Base-by-base conservation (phyloP, 2,113 vertebrate species). In the Chaetorhynchus papuensis region DNA sequence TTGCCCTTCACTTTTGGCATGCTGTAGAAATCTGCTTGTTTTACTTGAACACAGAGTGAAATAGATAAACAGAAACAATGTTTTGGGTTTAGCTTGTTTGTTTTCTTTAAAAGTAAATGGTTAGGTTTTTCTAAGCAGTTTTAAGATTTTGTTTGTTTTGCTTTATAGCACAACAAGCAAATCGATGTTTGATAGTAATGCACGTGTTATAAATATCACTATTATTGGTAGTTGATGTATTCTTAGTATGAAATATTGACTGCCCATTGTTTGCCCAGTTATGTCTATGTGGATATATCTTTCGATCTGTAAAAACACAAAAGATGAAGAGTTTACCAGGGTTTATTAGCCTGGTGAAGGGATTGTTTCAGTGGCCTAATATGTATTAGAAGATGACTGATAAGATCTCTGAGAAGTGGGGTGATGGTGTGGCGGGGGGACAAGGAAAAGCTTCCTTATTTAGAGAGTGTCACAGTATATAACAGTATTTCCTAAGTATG, bases 381-480 rank as follows among this genome's bases (percentile, higher is more conserved):
- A 79, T 15, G 3, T 92, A 31, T 71, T 71, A 61, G 52, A 66
- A 85, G 60, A 49, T 28, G 49, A 23, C 33, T 15, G 30, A 47
- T 75, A 70, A 47, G 11, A 22, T 66, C 44, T 59, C 22, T 16
- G 53, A 33, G 47, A 88, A 91, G 75, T 27, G 79, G 2, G 10
- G 4, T 27, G 10, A 91, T 94, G 76, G 17, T 79, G 2, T 22
- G 35, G 17, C 22, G 3, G 83, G 95, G 63, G 6, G 14, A 16
- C 6, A 8, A 83, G 96, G 92, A 90, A 94, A 93, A 91, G 30
- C 81, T 97, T 93, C 69, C 81, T 96, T 96, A 89, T 96, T 97
- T 97, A 96, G 95, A 88, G 61, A 70, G 79, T 96, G 77, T 96
- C 76, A 69, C 71, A 82, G 91, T 83, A 74, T 74, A 83, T n/a